These are phyloP conservation scores for Aspidiotus destructor DNA, from an alignment of 2,888 invertebrate species.

Conservation along the genomic window DNA sequence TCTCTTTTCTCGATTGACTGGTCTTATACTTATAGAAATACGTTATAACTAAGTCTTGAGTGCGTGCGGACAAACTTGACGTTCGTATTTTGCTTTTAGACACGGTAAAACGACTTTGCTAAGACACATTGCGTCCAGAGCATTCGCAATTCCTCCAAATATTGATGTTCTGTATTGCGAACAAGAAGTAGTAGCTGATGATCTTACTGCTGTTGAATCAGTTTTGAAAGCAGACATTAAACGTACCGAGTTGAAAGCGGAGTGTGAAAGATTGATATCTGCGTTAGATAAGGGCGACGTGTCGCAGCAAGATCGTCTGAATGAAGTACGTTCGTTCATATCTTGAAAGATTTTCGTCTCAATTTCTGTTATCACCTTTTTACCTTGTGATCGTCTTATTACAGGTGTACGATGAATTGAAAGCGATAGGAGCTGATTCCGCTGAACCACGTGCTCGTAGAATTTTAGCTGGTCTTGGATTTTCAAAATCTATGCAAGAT, in stretches of 20 bases:
- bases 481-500: slow-evolving; percentile 61
- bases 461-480: slow-evolving; percentile 94
- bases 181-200: slow-evolving; percentile 94
- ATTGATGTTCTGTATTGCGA: slow-evolving; percentile 96
- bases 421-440: slow-evolving; percentile 94
- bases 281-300: slow-evolving; percentile 58
- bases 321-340: slow-evolving; percentile 51
- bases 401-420: slow-evolving; percentile 83
- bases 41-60: no score
- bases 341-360: neutral
- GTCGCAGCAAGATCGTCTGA: slow-evolving; percentile 64
- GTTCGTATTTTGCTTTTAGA: slow-evolving; percentile 43
- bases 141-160: slow-evolving; percentile 87
- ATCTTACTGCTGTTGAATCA: slow-evolving; percentile 83
- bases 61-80: no score
- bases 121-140: slow-evolving; percentile 80
- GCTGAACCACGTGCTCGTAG: slow-evolving; percentile 93
- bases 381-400: neutral
- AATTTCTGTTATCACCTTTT: neutral
- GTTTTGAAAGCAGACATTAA: slow-evolving; percentile 89
- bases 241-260: slow-evolving; percentile 66
- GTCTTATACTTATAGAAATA: no score
- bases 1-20: no score
- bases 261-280: slow-evolving; percentile 66
- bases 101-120: slow-evolving; percentile 97